Conservation (phyloP, 1,140 invertebrate species). For the Ylistrum balloti region DNA sequence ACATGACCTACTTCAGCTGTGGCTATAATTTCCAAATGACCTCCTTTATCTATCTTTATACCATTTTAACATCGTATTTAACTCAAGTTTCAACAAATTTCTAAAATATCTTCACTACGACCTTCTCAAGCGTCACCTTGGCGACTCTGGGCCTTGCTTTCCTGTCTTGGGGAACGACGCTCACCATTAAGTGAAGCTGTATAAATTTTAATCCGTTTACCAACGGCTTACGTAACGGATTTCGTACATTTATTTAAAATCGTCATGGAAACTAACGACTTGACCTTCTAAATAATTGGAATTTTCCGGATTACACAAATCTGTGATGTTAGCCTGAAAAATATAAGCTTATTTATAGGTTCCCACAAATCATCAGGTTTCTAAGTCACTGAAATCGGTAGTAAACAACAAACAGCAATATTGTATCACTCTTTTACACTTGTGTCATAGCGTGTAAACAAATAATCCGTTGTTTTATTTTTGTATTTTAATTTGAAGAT, state of each 20-base stretch:
- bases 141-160: neutral
- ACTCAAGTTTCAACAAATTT: neutral
- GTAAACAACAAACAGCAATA: too few relatives aligned
- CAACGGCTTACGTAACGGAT: slow-evolving; percentile 27
- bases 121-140: neutral
- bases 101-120: slow-evolving; percentile 5
- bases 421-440: too few relatives aligned
- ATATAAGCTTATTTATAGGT: neutral
- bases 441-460: too few relatives aligned
- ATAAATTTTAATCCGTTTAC: slow-evolving; percentile 34
- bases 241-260: slow-evolving; percentile 21
- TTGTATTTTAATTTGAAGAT: too few relatives aligned
- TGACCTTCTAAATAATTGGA: slow-evolving; percentile 35
- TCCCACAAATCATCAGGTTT: neutral
- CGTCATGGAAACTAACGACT: slow-evolving; percentile 15
- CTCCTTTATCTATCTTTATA: neutral
- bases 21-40: neutral
- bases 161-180: neutral
- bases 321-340: slow-evolving; percentile 16
- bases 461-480: too few relatives aligned
- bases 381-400: neutral
- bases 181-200: slow-evolving; percentile 6
- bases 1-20: neutral
- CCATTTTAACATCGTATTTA: neutral
- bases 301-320: slow-evolving; percentile 16